Evolutionary conservation across 2,888 invertebrate species (phyloP).

Genomic region (Hyalella azteca): DNA sequence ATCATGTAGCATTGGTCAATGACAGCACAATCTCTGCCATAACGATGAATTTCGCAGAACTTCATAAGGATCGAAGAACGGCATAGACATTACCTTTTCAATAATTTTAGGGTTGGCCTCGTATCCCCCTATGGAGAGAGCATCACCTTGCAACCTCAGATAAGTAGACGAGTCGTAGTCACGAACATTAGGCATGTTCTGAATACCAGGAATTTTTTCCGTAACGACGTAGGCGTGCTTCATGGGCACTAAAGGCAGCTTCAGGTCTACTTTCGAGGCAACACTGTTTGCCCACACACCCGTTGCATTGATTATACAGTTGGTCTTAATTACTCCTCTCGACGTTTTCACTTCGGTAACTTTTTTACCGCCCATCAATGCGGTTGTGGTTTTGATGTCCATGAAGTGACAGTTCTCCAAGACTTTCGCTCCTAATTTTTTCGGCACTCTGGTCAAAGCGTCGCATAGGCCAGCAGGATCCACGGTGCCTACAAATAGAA

Average conservation of each 20-base stretch:
- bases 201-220: constrained; percentile 78
- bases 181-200: constrained; percentile 78
- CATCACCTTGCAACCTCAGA: constrained; percentile 82
- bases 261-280: constrained; percentile 72
- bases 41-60: no score
- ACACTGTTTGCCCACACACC: constrained; percentile 81
- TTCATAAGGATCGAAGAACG: no score
- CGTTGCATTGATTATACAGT: constrained; percentile 78
- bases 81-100: constrained; percentile 75
- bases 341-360: constrained; percentile 79
- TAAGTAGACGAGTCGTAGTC: constrained; percentile 86
- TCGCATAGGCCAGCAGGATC: constrained; percentile 83
- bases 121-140: constrained; percentile 85
- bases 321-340: constrained; percentile 76
- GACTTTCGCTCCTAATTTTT: constrained; percentile 74
- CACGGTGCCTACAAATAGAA: constrained; percentile 68
- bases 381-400: constrained; percentile 71
- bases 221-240: constrained; percentile 88
- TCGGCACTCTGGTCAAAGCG: constrained; percentile 77
- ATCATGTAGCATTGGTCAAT: no score
- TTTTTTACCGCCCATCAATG: constrained; percentile 68
- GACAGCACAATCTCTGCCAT: no score
- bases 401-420: constrained; percentile 78
- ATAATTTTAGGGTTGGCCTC: constrained; percentile 83
- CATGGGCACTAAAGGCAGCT: constrained; percentile 80